Evolutionary conservation across 2,113 vertebrate species (phyloP).

Genomic region (Ptilonorhynchus violaceus): DNA sequence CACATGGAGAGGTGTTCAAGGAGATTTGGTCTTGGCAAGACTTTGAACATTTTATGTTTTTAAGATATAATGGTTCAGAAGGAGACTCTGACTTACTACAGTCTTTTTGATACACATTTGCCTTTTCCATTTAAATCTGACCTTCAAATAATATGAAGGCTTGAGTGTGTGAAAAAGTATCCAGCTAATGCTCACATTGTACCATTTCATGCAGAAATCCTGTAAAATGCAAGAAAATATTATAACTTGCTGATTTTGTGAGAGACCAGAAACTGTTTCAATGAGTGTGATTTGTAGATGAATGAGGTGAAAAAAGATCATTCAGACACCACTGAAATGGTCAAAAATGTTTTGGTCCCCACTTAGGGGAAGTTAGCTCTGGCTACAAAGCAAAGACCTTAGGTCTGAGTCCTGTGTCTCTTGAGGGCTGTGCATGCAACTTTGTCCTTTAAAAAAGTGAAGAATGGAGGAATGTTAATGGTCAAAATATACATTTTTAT

Average conservation of each 20-base stretch:
- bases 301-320: not conserved
- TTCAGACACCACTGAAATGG: not conserved
- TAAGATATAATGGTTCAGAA: not conserved
- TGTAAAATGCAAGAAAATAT: not conserved
- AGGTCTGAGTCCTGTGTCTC: not conserved
- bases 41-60: not conserved
- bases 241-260: not conserved
- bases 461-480: not conserved
- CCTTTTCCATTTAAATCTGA: conserved; percentile 49
- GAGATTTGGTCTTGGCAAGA: not conserved
- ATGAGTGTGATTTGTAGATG: not conserved
- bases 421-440: not conserved
- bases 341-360: not conserved
- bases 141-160: conserved; percentile 43
- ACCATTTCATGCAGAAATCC: not conserved
- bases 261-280: not conserved
- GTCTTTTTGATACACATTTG: not conserved
- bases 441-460: not conserved
- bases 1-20: not conserved
- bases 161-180: not conserved
- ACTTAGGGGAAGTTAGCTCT: not conserved
- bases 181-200: not conserved
- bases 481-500: not conserved
- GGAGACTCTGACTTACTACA: not conserved
- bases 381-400: not conserved